Evolutionary conservation across 2,888 invertebrate species (phyloP).

Genomic region (Eupelmus urozonus): DNA sequence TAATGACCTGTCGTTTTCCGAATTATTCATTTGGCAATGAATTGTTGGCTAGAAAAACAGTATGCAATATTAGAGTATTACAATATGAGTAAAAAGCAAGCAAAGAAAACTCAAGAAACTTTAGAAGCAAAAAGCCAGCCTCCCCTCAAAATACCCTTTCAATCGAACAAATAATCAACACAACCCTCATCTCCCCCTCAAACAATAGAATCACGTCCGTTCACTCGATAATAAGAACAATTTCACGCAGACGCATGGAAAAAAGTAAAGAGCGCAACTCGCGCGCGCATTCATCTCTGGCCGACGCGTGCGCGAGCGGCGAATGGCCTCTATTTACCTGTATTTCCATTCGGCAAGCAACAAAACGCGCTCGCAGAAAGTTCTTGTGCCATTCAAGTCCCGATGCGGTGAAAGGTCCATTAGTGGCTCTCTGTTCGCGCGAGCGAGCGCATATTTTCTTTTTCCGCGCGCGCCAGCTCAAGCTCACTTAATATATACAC

Average conservation of each 20-base stretch:
- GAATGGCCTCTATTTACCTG: constrained; percentile 38
- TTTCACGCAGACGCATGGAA: not conserved
- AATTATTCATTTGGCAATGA: too few species aligned
- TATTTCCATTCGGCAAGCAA: constrained; percentile 42
- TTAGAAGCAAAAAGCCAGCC: too few species aligned
- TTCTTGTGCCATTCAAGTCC: constrained; percentile 42
- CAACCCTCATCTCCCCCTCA: too few species aligned
- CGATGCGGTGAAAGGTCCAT: constrained; percentile 57
- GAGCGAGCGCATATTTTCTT: constrained; percentile 28
- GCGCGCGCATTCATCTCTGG: not conserved
- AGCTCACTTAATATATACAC: constrained; percentile 40
- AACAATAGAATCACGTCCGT: too few species aligned
- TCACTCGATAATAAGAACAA: constrained; percentile 22
- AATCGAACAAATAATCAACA: too few species aligned
- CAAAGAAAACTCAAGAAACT: too few species aligned
- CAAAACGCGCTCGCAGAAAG: constrained; percentile 42
- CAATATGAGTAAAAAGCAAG: too few species aligned
- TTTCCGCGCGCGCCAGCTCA: constrained; percentile 33
- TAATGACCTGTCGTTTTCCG: too few species aligned
- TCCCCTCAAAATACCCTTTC: too few species aligned
- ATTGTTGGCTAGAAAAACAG: too few species aligned
- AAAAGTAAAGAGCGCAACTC: not conserved
- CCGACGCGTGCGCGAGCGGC: not conserved
- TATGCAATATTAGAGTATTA: too few species aligned
- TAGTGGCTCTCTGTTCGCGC: constrained; percentile 22